phyloP scores from a whole-genome alignment of 2,113 vertebrate genomes.

The Nothoprocta perdicaria region DNA sequence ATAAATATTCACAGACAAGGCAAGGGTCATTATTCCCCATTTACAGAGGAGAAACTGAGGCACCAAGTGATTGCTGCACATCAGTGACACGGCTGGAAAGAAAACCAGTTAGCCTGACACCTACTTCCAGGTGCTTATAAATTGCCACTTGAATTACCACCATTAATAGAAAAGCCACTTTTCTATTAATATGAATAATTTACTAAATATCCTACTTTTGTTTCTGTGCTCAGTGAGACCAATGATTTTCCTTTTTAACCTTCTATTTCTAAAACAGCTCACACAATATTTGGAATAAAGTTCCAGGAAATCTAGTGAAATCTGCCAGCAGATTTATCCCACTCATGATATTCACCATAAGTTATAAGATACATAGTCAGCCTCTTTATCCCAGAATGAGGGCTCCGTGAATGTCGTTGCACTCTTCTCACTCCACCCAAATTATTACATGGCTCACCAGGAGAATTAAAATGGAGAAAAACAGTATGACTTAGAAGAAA shows the following conservation, averaged over 20 bases:
- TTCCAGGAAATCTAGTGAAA: slow-evolving; percentile 49
- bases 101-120: slow-evolving; percentile 32
- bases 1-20: slow-evolving; percentile 42
- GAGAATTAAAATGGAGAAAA: slow-evolving; percentile 65
- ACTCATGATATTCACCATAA: slow-evolving; percentile 13
- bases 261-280: slow-evolving; percentile 1
- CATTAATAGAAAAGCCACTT: background rate
- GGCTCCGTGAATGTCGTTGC: background rate
- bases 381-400: slow-evolving; percentile 30
- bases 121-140: slow-evolving; percentile 28
- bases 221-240: slow-evolving; percentile 23
- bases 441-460: slow-evolving; percentile 50
- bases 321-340: slow-evolving; percentile 65
- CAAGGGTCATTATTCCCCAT: slow-evolving; percentile 50
- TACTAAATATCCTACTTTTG: background rate
- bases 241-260: slow-evolving; percentile 5
- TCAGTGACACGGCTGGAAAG: slow-evolving; percentile 17
- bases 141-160: background rate
- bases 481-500: slow-evolving; percentile 43
- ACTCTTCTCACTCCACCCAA: slow-evolving; percentile 57
- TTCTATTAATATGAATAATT: background rate
- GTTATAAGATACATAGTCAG: background rate
- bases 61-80: slow-evolving; percentile 62
- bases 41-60: slow-evolving; percentile 50
- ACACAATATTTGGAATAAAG: slow-evolving; percentile 1